A percentile compares a stretch with the other conserved stretches of the same genome.
phyloP scores from a whole-genome alignment of 2,113 vertebrate species.

The Hemichromis elongatus region DNA sequence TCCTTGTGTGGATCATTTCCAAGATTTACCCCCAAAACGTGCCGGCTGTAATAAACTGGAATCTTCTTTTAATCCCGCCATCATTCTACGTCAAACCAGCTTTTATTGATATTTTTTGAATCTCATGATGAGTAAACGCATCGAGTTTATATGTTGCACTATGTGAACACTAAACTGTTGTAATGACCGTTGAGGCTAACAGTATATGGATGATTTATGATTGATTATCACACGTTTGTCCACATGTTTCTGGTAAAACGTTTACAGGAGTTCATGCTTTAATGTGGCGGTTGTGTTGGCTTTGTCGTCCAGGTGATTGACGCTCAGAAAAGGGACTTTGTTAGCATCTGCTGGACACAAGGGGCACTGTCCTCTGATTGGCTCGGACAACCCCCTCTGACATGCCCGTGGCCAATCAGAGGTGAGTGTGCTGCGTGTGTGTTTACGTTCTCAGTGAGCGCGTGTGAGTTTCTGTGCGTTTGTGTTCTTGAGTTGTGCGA shows the following conservation, averaged over 20 bases:
- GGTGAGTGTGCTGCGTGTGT: constrained; percentile 68
- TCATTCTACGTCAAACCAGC: background rate
- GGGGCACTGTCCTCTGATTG: constrained; percentile 80
- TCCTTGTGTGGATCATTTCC: background rate
- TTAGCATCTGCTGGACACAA: constrained; percentile 69
- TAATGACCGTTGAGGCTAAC: background rate
- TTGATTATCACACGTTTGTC: background rate
- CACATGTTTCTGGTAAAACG: background rate
- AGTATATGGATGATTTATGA: background rate
- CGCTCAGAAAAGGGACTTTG: constrained; percentile 64
- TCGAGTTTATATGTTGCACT: background rate
- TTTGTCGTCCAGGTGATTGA: constrained; percentile 73
- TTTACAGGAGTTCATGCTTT: constrained; percentile 32
- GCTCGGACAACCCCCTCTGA: constrained; percentile 76
- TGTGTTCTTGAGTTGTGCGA: background rate
- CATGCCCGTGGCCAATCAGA: constrained; percentile 83
- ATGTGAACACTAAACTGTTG: background rate
- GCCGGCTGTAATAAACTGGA: background rate
- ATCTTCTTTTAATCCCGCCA: background rate
- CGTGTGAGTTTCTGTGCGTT: background rate
- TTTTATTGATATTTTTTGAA: rapidly evolving
- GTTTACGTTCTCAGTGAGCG: background rate
- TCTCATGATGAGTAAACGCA: background rate
- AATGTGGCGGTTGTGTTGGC: constrained; percentile 54
- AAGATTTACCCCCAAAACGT: background rate